Base-by-base conservation (phyloP, 2,888 invertebrate species). In the Dermolepida albohirtum region DNA sequence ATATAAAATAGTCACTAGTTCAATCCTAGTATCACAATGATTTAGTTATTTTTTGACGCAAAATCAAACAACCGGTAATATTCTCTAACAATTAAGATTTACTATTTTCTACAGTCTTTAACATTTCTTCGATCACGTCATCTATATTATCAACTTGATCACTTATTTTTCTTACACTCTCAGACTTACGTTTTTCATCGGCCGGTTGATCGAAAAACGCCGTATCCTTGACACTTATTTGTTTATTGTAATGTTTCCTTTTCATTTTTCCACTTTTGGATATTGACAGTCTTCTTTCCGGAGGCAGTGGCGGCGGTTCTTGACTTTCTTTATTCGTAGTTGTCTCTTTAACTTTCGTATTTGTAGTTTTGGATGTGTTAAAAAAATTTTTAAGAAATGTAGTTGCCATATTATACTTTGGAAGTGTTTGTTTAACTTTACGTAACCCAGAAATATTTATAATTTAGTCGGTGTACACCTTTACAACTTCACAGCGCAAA, bases 211-310 rank as follows among this genome's bases (percentile, higher is more conserved):
- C 34, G 12, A 62, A 50, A 8, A 71, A 67, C 1, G 54, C 22
- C 11, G 50, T 49, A 47, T 73, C 70, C n/a, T 59, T 62, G 14
- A 70, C 39, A 29, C 68, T 66, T 11, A 14, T 47, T 29, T 70
- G 71, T 16, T 51, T 63, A 39, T 41, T 67, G 55, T 71, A 69
- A 41, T 70, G 68, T 65, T 72, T 75, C 54, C 74, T 70, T 62
- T 73, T 74, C 74, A 75, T 74, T 52, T 73, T 71, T 39, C 76
- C 76, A 41, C 73, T 75, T 70, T 76, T 75, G 7, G 75, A 76
- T 40, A 75, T 69, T n/a, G 76, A 75, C n/a, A 74, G 50, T 64
- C 73, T 65, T 63, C 76, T 54, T 41, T 71, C 72, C 14, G 73
- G 70, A 2, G 71, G 52, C 50, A 68, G 50, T 5, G 67, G 54